Conservation (phyloP, 2,797 vertebrate genomes). For the Petrocephalus sullivani region DNA sequence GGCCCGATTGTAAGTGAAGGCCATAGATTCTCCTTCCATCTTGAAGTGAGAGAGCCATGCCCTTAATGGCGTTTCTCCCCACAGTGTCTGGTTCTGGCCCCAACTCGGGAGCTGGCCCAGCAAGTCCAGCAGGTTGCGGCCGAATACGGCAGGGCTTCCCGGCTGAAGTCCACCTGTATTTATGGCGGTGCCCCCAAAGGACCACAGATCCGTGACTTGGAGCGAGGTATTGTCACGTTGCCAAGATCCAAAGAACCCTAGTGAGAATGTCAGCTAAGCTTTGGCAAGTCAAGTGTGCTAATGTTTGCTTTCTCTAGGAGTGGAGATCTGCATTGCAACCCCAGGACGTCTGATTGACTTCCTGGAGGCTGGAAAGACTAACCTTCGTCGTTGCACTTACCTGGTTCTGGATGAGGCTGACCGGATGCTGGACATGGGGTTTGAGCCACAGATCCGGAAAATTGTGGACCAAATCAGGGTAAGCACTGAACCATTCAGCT, state of each 20-base stretch:
- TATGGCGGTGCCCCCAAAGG: constrained; percentile 94
- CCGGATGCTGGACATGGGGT: constrained; percentile 97
- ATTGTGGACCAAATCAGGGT: constrained; percentile 97
- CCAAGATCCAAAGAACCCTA: not conserved
- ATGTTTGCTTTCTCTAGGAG: constrained; percentile 61
- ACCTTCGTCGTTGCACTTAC: constrained; percentile 90
- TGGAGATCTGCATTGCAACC: constrained; percentile 96
- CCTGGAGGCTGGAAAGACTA: constrained; percentile 90
- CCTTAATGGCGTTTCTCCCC: not conserved
- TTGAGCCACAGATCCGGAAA: constrained; percentile 94
- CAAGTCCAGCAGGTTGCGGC: constrained; percentile 94
- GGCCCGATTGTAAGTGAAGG: constrained; percentile 87
- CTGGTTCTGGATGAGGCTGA: constrained; percentile 96
- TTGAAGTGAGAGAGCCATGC: not conserved
- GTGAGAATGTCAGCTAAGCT: not conserved
- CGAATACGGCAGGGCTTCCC: constrained; percentile 87
- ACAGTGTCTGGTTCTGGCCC: constrained; percentile 90
- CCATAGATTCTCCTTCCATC: not conserved
- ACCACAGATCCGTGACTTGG: constrained; percentile 89
- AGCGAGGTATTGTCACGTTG: constrained; percentile 68
- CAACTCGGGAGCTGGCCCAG: constrained; percentile 89
- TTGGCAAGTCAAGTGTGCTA: not conserved
- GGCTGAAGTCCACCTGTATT: constrained; percentile 89
- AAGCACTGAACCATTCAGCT: constrained; percentile 54
- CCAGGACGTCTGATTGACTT: constrained; percentile 95